A percentile compares a stretch with the other conserved stretches of the same genome.
These are phyloP conservation scores for Vidua macroura DNA, from an alignment of 2,113 vertebrate species.

Conservation along the genomic window DNA sequence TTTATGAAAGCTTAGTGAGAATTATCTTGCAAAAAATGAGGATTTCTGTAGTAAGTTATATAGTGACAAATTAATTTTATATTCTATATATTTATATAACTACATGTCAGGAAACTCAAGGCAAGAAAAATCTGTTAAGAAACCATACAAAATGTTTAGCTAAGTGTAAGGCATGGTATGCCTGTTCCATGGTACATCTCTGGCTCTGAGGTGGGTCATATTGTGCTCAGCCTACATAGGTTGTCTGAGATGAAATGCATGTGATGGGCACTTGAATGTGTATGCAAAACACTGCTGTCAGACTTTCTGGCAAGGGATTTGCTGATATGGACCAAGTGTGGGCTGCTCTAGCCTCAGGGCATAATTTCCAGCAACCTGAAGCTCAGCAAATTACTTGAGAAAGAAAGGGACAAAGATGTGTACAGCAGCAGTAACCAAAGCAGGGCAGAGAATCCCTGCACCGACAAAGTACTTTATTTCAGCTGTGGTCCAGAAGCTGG, in stretches of 20 bases:
- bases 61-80: background rate
- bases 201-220: background rate
- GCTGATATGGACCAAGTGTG: background rate
- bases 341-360: background rate
- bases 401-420: background rate
- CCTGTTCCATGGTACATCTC: background rate
- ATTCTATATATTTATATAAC: slow-evolving; percentile 24
- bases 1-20: background rate
- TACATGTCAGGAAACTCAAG: background rate
- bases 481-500: background rate
- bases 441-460: background rate
- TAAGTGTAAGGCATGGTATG: background rate
- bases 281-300: background rate
- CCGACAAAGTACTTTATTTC: background rate
- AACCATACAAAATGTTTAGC: background rate
- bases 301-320: background rate
- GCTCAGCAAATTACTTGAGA: background rate
- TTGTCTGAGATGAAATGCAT: background rate
- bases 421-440: background rate
- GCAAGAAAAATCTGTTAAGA: background rate
- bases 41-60: background rate
- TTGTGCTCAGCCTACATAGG: background rate
- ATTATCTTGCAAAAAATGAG: background rate
- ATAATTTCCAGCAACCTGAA: background rate
- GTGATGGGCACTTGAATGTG: background rate